Conservation (phyloP, 2,888 invertebrate species). For the Acanthosepion lycidas region DNA sequence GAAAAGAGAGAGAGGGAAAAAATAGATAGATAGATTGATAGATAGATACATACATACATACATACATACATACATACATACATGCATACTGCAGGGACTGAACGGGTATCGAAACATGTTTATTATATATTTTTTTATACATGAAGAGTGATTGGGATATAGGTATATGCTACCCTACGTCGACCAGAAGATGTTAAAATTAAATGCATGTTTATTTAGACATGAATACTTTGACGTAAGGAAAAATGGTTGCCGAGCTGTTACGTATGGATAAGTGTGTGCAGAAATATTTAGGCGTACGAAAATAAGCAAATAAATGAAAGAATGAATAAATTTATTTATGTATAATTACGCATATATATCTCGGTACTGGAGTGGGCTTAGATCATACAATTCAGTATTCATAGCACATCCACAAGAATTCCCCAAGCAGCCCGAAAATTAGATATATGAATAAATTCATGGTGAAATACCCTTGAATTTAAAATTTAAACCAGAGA, state of each 20-base stretch:
- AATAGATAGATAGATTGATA: too few species aligned
- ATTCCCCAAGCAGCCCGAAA: not conserved
- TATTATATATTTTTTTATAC: too few species aligned
- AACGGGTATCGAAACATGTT: too few species aligned
- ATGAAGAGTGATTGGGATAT: not conserved
- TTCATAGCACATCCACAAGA: not conserved
- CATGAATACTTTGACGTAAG: not conserved
- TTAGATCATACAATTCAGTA: not conserved
- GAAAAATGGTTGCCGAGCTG: not conserved
- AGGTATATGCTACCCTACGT: not conserved
- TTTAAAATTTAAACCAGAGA: not conserved
- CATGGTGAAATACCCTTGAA: not conserved
- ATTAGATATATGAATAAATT: constrained; percentile 33
- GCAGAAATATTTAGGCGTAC: not conserved
- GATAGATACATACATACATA: too few species aligned
- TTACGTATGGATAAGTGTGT: not conserved
- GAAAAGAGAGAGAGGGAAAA: too few species aligned
- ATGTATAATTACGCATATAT: too few species aligned
- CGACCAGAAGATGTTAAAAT: not conserved
- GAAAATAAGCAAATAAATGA: too few species aligned
- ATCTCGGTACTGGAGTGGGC: too few species aligned
- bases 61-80: too few species aligned
- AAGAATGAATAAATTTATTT: too few species aligned
- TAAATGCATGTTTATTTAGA: not conserved
- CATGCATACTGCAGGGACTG: too few species aligned